A percentile compares a stretch with the other conserved stretches of the same genome.
Conservation (phyloP, 2,888 invertebrate genomes). For the Tenthredo amoena region DNA sequence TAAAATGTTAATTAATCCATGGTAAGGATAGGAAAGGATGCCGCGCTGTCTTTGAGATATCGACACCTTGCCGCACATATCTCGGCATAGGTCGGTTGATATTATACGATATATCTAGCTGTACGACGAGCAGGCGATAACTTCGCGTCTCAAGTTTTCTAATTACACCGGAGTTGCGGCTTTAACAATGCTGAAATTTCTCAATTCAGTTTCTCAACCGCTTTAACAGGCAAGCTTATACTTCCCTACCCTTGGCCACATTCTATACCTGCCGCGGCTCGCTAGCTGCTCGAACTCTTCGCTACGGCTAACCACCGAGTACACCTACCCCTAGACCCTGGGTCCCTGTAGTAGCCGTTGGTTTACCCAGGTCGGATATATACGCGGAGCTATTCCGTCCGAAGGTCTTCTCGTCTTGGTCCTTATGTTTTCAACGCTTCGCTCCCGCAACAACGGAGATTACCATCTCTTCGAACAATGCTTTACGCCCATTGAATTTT, state of each 20-base stretch:
- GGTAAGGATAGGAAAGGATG: constrained; percentile 10
- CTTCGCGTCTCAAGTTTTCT: not conserved
- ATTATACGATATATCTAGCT: constrained; percentile 4
- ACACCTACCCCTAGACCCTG: not conserved
- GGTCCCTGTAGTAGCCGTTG: not conserved
- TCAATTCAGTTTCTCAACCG: not conserved
- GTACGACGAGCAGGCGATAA: not conserved
- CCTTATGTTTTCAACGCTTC: not conserved
- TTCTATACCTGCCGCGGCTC: not conserved
- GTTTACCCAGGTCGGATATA: not conserved
- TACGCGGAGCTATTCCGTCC: not conserved
- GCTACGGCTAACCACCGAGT: not conserved
- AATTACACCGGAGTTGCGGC: not conserved
- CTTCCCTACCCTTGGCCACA: not conserved
- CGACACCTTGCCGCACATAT: not conserved
- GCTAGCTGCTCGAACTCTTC: constrained; percentile 2
- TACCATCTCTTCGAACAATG: not conserved
- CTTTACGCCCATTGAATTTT: not conserved
- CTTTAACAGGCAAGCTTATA: not conserved
- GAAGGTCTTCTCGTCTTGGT: not conserved
- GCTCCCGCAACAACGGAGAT: not conserved
- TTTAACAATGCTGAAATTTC: not conserved
- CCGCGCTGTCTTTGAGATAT: not conserved
- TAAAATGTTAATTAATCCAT: constrained; percentile 41
- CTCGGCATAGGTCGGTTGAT: not conserved